Evolutionary conservation across 2,888 invertebrate species (phyloP), one percentile per base, ranked within the genome.

Genomic region (Brachyptera risi): DNA sequence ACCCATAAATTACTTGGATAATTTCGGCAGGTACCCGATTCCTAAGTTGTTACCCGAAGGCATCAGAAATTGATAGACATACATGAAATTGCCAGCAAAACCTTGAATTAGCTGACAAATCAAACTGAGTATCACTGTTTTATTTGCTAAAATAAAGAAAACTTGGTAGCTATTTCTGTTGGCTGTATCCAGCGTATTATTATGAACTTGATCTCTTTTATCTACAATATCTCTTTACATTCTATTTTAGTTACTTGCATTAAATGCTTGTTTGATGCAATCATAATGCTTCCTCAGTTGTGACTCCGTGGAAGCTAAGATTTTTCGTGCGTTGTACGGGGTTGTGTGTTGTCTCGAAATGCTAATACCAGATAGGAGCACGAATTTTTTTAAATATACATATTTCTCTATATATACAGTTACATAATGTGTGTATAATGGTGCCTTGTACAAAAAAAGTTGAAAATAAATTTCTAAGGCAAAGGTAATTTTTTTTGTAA

Each of bases 401-500:
- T 63, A 61, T 61, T 60, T 62, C 61, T 65, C 58, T 65, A 61
- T 59, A 61, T 54, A 54, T 54, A 54, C 23, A 23, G 54, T 54
- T 54, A 21, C 11, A 31, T 47, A 24, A 47, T 50, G 62, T 60
- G 62, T 65, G 65, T 75, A 76, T 76, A 73, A 75, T 74, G 76
- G 78, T 78, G 78, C 78, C 78, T 78, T 78, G 75, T 72, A 73
- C 73, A 69, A 70, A 69, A n/a, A 67, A 67, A 68, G 66, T 73
- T 70, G 72, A 82, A 81, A 78, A 78, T 26, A 54, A 64, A 65
- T 65, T 79, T 79, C 80, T 83, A 83, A 83, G 83, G 77, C 76
- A 75, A 80, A 65, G 63, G 79, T 83, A 82, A 83, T 79, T 84
- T 84, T 67, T 84, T 84, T 83, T 83, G 84, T 83, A 79, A 81